Evolutionary conservation across 2,888 invertebrate genomes (phyloP).

Genomic region (Thereva nobilitata): DNA sequence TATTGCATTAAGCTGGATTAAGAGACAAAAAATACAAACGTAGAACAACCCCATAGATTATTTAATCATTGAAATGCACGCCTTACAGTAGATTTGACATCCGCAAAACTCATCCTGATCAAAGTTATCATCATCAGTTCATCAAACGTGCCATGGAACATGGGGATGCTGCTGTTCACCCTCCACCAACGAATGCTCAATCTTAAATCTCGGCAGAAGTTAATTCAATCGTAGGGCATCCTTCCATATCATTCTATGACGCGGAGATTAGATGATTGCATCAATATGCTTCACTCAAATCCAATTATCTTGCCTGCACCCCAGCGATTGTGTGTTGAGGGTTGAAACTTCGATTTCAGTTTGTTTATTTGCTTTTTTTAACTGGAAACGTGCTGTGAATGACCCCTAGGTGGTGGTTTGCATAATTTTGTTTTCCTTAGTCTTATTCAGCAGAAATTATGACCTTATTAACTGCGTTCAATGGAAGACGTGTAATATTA

Average conservation of each 20-base stretch:
- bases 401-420: slow-evolving; percentile 2
- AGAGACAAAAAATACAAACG: too few species aligned
- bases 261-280: slow-evolving; percentile 37
- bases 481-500: background rate
- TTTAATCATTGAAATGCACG: slow-evolving; percentile 34
- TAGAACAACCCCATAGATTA: slow-evolving; percentile 4
- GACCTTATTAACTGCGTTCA: background rate
- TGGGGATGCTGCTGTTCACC: slow-evolving; percentile 10
- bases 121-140: slow-evolving; percentile 30
- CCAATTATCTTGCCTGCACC: slow-evolving; percentile 29
- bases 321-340: background rate
- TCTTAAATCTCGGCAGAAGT: slow-evolving; percentile 9
- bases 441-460: background rate
- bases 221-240: slow-evolving; percentile 29
- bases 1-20: too few species aligned
- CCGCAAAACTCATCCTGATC: slow-evolving; percentile 29
- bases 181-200: background rate
- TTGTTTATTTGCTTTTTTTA: background rate
- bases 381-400: slow-evolving; percentile 18
- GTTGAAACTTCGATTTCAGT: slow-evolving; percentile 17
- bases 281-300: slow-evolving; percentile 38
- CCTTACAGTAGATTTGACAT: slow-evolving; percentile 11
- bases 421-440: background rate
- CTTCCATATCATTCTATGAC: slow-evolving; percentile 8
- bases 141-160: background rate